These are phyloP conservation scores for Vespertilio murinus DNA, from an alignment of 2,797 vertebrate genomes.

Conservation along the genomic window DNA sequence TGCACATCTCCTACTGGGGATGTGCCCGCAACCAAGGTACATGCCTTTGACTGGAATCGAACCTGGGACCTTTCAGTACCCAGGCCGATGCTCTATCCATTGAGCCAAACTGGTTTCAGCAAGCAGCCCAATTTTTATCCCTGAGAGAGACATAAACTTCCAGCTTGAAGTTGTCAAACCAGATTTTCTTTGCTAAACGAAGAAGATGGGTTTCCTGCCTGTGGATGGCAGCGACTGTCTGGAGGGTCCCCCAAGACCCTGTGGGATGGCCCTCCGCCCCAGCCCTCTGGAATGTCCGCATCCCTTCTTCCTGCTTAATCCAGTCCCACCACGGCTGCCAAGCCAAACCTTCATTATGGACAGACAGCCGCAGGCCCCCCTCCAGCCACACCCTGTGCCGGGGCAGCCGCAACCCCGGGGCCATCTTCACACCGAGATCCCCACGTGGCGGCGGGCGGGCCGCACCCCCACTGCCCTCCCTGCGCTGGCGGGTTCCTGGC, in stretches of 20 bases:
- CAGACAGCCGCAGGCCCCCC: neutral
- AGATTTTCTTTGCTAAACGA: neutral
- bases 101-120: too few relatives aligned
- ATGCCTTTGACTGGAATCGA: too few relatives aligned
- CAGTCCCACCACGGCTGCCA: neutral
- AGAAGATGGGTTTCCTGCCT: neutral
- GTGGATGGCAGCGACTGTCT: rapidly evolving
- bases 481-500: neutral
- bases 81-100: too few relatives aligned
- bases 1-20: too few relatives aligned
- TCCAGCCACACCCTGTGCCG: neutral
- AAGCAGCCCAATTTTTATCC: neutral
- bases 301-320: neutral
- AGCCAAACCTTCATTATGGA: neutral
- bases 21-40: too few relatives aligned
- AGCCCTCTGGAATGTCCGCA: neutral
- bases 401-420: neutral
- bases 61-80: too few relatives aligned
- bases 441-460: neutral
- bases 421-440: neutral
- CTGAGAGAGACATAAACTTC: neutral
- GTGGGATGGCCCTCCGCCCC: rapidly evolving
- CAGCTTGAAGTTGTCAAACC: neutral
- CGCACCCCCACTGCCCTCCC: rapidly evolving
- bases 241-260: neutral